phyloP scores from a whole-genome alignment of 2,888 invertebrate species.

The Apodemia zela region DNA sequence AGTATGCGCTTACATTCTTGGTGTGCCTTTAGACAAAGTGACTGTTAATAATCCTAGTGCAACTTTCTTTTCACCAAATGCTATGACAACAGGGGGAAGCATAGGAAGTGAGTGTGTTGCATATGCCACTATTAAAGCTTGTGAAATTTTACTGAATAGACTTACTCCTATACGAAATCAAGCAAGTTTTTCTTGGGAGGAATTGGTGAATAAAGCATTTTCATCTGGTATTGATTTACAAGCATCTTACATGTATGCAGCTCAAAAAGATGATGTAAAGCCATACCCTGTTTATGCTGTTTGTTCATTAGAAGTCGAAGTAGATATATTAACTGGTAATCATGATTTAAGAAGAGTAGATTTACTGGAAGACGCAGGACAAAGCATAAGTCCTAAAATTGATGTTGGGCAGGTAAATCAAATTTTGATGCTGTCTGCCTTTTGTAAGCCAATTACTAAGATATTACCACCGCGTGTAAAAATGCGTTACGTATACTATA shows the following conservation, averaged over 20 bases:
- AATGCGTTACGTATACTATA: too few relatives aligned
- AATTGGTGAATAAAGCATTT: slow-evolving; percentile 77
- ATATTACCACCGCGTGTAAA: too few relatives aligned
- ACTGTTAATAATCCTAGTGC: slow-evolving; percentile 81
- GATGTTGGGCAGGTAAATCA: slow-evolving; percentile 84
- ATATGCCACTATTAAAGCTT: slow-evolving; percentile 81
- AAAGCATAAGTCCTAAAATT: slow-evolving; percentile 85
- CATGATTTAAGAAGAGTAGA: slow-evolving; percentile 84
- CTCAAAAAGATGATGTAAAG: slow-evolving; percentile 65
- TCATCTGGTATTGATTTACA: slow-evolving; percentile 78
- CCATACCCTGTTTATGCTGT: slow-evolving; percentile 84
- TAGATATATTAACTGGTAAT: slow-evolving; percentile 89
- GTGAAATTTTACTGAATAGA: slow-evolving; percentile 81
- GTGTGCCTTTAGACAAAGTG: slow-evolving; percentile 83
- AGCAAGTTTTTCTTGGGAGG: slow-evolving; percentile 78
- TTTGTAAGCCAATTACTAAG: too few relatives aligned
- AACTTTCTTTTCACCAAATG: slow-evolving; percentile 82
- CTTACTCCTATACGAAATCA: slow-evolving; percentile 80
- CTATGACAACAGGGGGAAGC: slow-evolving; percentile 83
- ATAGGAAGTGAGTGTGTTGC: slow-evolving; percentile 83
- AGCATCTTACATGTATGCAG: slow-evolving; percentile 80
- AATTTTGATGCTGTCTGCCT: not conserved
- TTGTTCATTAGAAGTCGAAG: slow-evolving; percentile 83
- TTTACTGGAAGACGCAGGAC: slow-evolving; percentile 86
- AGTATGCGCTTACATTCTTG: slow-evolving; percentile 86